Evolutionary conservation across 2,888 invertebrate genomes (phyloP), one percentile per base, ranked within the genome.

Genomic region (Parascotia fuliginaria): DNA sequence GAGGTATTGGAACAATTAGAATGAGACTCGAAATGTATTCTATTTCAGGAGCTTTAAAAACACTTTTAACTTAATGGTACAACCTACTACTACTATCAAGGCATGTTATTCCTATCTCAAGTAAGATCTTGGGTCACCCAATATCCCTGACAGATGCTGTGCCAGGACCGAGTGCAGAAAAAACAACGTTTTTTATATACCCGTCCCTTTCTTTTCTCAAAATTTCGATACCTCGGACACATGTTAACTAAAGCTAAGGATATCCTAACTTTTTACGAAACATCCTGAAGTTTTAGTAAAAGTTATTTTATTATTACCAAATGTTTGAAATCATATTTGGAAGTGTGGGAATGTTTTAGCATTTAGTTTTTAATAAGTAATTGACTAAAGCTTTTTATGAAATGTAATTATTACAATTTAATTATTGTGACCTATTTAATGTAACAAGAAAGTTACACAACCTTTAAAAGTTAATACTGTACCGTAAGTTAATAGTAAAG

Each of bases 101-200:
- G 66, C n/a, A 6, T 9, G 11, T 46, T 15, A 6, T 39, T 46
- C 65, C 32, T 12, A 68, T 75, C 77, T 80, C 72, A 70, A 77
- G 67, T 73, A 77, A 80, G 81, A 79, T 80, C 77, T 64, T 73
- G 75, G 82, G 87, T 88, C 86, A 89, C 79, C 83, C 80, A 80
- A 89, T 86, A 89, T 79, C 84, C 77, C 77, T 65, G 75, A 77
- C 89, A 89, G 88, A 89, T 89, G 89, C 81, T 79, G 71, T 53
- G 71, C 71, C 62, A 60, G 68, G 74, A 69, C 75, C 69, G 74
- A 79, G 73, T 66, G 60, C 51, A 57, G 65, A 77, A 82, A 79
- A 81, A 71, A 65, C 15, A 4, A 6, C 41, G 40, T 34, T 68
- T 80, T 82, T 81, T 78, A 33, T 47, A 42, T 44, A 11, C 16